phyloP scores from a whole-genome alignment of 1,140 invertebrate species.

The Paramacrobiotus metropolitanus region DNA sequence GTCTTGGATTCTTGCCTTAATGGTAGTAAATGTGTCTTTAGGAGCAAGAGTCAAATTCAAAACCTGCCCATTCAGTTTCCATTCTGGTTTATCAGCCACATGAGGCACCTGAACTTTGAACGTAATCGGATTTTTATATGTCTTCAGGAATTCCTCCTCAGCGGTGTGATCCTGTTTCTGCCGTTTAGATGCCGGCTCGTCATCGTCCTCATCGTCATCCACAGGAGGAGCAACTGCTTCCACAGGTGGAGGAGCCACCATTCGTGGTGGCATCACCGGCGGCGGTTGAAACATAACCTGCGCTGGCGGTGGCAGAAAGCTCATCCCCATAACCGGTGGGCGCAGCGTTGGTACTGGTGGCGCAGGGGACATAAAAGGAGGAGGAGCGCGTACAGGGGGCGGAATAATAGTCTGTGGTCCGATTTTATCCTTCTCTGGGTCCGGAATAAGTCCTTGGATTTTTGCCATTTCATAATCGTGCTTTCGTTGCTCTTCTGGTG shows the following conservation, averaged over 20 bases:
- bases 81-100: conserved; percentile 69
- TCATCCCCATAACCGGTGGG: conserved; percentile 5
- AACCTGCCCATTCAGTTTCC: conserved; percentile 81
- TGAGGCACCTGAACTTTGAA: conserved; percentile 51
- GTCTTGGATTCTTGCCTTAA: conserved; percentile 74
- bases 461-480: conserved; percentile 17
- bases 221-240: neutral
- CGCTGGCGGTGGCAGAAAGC: conserved; percentile 10
- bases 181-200: conserved; percentile 68
- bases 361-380: conserved; percentile 12
- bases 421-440: conserved; percentile 64
- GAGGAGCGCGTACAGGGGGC: conserved; percentile 15
- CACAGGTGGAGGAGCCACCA: neutral
- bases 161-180: conserved; percentile 71
- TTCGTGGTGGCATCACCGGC: conserved; percentile 2
- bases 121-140: conserved; percentile 41
- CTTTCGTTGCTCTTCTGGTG: conserved; percentile 45
- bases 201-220: conserved; percentile 25
- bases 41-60: conserved; percentile 51
- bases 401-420: conserved; percentile 26
- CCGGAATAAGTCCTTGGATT: conserved; percentile 29
- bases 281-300: conserved; percentile 8
- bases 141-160: conserved; percentile 52
- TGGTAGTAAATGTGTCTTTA: conserved; percentile 42
- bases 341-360: conserved; percentile 14